Conservation (phyloP, 37 sponge, comb jelly and placozoan species). For the Axinella damicornis region DNA sequence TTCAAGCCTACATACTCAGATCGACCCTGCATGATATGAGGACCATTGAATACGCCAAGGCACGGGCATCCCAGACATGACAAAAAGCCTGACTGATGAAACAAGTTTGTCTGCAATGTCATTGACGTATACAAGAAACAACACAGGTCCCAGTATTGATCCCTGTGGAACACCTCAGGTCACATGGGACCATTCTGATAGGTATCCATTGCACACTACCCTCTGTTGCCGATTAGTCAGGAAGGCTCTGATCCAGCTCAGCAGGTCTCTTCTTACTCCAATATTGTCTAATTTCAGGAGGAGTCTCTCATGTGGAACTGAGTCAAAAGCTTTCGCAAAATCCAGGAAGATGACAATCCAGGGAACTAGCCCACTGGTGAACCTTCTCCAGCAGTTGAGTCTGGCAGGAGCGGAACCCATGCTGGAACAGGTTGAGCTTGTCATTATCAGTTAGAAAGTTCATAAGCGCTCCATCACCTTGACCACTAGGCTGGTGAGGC, state of each 20-base stretch:
- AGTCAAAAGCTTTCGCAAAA: slow-evolving; percentile 45
- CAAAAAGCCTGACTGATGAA: slow-evolving; percentile 22
- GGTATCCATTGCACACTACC: not conserved
- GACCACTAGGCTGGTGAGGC: slow-evolving; percentile 20
- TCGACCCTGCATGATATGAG: too few relatives aligned
- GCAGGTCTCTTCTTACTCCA: slow-evolving; percentile 3
- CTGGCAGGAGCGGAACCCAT: slow-evolving; percentile 51
- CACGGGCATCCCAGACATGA: too few relatives aligned
- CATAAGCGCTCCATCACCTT: slow-evolving; percentile 12
- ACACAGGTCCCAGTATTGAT: slow-evolving; percentile 36
- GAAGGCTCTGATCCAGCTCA: slow-evolving; percentile 10
- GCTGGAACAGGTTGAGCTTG: slow-evolving; percentile 23
- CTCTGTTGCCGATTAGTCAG: slow-evolving; percentile 5
- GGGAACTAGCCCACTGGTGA: slow-evolving; percentile 29
- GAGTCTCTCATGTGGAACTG: slow-evolving; percentile 39
- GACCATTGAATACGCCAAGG: too few relatives aligned
- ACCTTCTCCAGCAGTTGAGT: slow-evolving; percentile 37
- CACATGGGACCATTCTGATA: not conserved
- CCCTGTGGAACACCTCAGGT: slow-evolving; percentile 38
- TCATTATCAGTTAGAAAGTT: not conserved
- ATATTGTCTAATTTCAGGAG: slow-evolving; percentile 28
- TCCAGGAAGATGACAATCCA: slow-evolving; percentile 32
- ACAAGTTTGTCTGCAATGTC: slow-evolving; percentile 6
- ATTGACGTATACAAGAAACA: slow-evolving; percentile 45
- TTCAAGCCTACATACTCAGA: too few relatives aligned